These are phyloP conservation scores for Peribatodes rhomboidaria DNA, from an alignment of 2,888 invertebrate genomes.

Conservation along the genomic window DNA sequence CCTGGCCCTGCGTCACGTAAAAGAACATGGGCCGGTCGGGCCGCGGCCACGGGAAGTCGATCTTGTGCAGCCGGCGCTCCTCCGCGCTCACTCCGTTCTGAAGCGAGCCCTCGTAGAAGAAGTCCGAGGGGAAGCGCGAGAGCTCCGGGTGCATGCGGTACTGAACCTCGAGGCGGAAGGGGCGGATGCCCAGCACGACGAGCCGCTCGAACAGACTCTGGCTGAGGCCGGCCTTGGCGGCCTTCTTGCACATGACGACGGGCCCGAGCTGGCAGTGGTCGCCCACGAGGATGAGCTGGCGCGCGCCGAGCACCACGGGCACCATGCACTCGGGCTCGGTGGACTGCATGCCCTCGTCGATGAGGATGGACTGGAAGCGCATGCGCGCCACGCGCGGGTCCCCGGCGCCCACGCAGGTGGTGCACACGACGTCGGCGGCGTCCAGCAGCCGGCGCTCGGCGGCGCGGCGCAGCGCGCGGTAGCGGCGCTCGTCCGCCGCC, in stretches of 20 bases:
- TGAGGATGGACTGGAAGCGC: slow-evolving; percentile 98
- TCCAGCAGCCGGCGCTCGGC: slow-evolving; percentile 96
- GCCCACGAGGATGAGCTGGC: slow-evolving; percentile 98
- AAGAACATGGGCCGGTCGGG: slow-evolving; percentile 99
- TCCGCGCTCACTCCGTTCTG: slow-evolving; percentile 99
- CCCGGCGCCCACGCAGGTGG: slow-evolving; percentile 99
- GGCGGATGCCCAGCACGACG: slow-evolving; percentile 98
- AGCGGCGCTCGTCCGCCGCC: slow-evolving; percentile 97
- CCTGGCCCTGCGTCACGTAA: slow-evolving; percentile 98
- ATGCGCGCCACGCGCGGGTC: slow-evolving; percentile 97
- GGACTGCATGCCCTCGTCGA: slow-evolving; percentile 99
- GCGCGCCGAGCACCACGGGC: slow-evolving; percentile 98
- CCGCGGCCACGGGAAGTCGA: slow-evolving; percentile 99
- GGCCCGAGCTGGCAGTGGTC: slow-evolving; percentile 99
- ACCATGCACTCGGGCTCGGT: slow-evolving; percentile 99
- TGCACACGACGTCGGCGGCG: slow-evolving; percentile 99
- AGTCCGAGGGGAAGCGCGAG: slow-evolving; percentile 99
- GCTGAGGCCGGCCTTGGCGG: slow-evolving; percentile 97
- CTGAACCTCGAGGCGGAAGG: slow-evolving; percentile 98
- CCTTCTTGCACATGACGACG: slow-evolving; percentile 99
- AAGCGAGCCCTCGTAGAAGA: slow-evolving; percentile 99
- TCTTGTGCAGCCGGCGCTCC: slow-evolving; percentile 94
- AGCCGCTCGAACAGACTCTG: slow-evolving; percentile 99
- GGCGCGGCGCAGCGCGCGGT: slow-evolving; percentile 95
- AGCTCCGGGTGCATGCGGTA: slow-evolving; percentile 99